Base-by-base conservation (phyloP, 2,888 invertebrate genomes). In the Cyclophora punctaria region DNA sequence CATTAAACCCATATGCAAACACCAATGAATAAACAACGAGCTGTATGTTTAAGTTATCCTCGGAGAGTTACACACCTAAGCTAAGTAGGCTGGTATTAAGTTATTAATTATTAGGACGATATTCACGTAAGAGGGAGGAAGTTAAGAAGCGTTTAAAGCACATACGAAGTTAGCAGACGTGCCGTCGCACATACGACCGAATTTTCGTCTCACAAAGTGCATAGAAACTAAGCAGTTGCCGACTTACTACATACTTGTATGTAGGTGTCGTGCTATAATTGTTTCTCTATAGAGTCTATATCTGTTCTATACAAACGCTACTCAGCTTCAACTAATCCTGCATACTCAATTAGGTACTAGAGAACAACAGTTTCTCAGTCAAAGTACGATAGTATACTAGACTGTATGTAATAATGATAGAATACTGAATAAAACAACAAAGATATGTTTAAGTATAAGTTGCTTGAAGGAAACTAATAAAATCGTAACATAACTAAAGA, bases 121-220 rank as follows among this genome's bases (percentile, higher is more conserved):
- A 20, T 44, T 7, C 44, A 44, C 45, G 42, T 53, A 50, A 54
- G 58, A 62, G 62, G 59, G 65, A 69, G 67, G 65, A 74, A 73
- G 72, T 73, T 70, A 5, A 37, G 37, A 63, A 67, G 65, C 65
- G 66, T 69, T 76, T 67, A 61, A 75, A 78, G 70, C 71, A 72
- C 69, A 67, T 71, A 63, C 62, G 70, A 75, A 80, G 74, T 78
- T 75, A 67, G 62, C 62, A 73, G 63, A 67, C 75, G 75, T 76
- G 74, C 71, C 67, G 52, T 56, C 57, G 75, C 78, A 80, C 71
- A 73, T 75, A 69, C 67, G 71, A 59, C 61, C 64, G 62, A 75
- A 78, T 75, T 75, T 76, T 67, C 64, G 55, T 50, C 59, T 50
- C 58, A 50, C 62, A 72, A 67, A 68, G 67, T 37, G 37, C 37